Evolutionary conservation across 2,888 invertebrate genomes (phyloP).

Genomic region (Xestia rhomboidea): DNA sequence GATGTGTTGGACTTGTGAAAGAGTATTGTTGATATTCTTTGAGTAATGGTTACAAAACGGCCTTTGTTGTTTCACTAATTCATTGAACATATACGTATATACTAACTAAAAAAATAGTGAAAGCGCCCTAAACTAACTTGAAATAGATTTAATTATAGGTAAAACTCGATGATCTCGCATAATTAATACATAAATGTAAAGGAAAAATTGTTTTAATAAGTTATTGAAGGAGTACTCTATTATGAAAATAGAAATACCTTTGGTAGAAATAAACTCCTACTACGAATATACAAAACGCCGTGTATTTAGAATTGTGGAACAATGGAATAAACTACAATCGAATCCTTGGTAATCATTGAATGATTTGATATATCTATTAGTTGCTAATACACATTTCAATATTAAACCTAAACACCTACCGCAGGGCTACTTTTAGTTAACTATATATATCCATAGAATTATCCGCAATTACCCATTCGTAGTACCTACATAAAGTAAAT

Average conservation of each 20-base stretch:
- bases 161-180: not conserved
- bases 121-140: not conserved
- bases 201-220: not conserved
- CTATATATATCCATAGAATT: not conserved
- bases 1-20: conserved; percentile 20
- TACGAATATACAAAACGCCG: not conserved
- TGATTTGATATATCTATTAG: not conserved
- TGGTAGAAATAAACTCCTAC: not conserved
- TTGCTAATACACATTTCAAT: not conserved
- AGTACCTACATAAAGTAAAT: conserved; percentile 3
- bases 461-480: not conserved
- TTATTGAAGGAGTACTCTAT: not conserved
- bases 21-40: conserved; percentile 33
- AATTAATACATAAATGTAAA: not conserved
- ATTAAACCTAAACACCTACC: not conserved
- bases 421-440: not conserved
- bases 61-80: conserved; percentile 4
- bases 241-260: not conserved
- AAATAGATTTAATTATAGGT: not conserved
- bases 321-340: not conserved
- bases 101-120: not conserved
- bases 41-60: conserved; percentile 6
- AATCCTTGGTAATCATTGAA: not conserved
- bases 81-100: not conserved
- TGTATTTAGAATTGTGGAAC: not conserved